Evolutionary conservation across 2,113 vertebrate species (phyloP).

Genomic region (Chrysemys picta): DNA sequence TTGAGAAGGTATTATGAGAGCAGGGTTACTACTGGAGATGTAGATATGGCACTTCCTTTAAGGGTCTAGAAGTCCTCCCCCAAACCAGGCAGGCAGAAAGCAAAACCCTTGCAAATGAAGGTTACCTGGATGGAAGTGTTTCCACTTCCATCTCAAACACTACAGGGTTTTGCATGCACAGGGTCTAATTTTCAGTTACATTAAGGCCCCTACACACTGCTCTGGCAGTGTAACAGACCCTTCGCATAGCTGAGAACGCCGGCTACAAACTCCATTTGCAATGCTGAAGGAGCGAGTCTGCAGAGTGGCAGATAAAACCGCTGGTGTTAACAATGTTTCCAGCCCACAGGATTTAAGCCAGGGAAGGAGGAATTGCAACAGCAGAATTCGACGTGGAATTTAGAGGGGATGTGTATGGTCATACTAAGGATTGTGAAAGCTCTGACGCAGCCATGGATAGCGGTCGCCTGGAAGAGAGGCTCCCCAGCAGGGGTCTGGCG

Average conservation of each 20-base stretch:
- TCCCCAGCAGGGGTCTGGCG: fast-evolving
- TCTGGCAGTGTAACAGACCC: conserved; percentile 9
- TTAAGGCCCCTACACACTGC: background rate
- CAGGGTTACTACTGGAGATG: background rate
- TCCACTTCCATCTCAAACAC: conserved; percentile 15
- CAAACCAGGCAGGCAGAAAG: background rate
- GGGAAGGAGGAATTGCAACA: background rate
- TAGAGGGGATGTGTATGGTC: background rate
- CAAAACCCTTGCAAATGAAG: background rate
- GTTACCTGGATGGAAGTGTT: background rate
- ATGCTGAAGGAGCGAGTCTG: conserved; percentile 24
- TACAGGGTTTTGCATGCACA: conserved; percentile 10
- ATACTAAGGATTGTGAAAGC: background rate
- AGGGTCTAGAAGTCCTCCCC: background rate
- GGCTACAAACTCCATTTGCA: conserved; percentile 29
- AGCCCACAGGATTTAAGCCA: background rate
- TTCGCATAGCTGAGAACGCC: background rate
- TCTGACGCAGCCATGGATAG: background rate
- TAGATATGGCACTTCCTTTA: fast-evolving
- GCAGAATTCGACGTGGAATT: background rate
- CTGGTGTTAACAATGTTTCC: background rate
- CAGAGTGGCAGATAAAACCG: background rate
- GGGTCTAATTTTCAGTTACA: conserved; percentile 35
- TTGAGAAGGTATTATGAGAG: fast-evolving
- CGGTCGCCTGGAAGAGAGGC: background rate